Percentiles rank a stretch among this genome's conserved stretches.
Evolutionary conservation across 2,888 invertebrate species (phyloP).

Genomic region (Eucriotettix oculatus): DNA sequence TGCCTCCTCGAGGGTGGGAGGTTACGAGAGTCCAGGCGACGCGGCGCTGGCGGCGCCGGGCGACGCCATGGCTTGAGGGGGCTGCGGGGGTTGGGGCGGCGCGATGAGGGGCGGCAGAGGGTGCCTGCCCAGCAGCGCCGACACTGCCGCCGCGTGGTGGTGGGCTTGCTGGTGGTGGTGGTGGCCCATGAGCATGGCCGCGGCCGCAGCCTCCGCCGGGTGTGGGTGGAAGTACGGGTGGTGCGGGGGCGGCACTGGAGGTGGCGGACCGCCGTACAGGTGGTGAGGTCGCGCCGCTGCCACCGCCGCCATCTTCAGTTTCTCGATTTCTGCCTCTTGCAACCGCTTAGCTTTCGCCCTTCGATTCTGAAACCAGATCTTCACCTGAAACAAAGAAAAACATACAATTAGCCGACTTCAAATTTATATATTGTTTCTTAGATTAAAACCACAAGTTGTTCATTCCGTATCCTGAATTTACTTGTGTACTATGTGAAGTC

Average conservation of each 20-base stretch:
- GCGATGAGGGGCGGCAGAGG: neutral
- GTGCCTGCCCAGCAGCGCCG: constrained; percentile 5
- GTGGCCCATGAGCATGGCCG: constrained; percentile 23
- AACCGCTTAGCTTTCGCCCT: constrained; percentile 91
- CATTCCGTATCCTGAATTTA: too few relatives aligned
- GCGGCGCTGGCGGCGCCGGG: neutral
- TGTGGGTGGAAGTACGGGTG: constrained; percentile 7
- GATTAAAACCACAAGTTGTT: too few relatives aligned
- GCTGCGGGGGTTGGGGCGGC: neutral
- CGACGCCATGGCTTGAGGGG: constrained; percentile 1
- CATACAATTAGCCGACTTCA: too few relatives aligned
- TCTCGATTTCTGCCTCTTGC: constrained; percentile 90
- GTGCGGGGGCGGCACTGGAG: constrained; percentile 14
- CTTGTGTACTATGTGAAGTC: too few relatives aligned
- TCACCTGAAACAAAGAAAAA: constrained; percentile 37
- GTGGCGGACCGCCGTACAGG: constrained; percentile 19
- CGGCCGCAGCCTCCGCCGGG: constrained; percentile 37
- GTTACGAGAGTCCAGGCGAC: neutral
- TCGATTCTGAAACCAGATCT: constrained; percentile 88
- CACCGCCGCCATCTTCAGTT: constrained; percentile 58
- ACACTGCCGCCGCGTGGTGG: neutral
- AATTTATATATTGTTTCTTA: too few relatives aligned
- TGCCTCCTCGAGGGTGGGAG: neutral
- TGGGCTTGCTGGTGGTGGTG: constrained; percentile 19
- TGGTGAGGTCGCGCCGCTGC: constrained; percentile 34